Evolutionary conservation across 2,797 vertebrate genomes (phyloP).

Genomic region (Rhinogobio ventralis): DNA sequence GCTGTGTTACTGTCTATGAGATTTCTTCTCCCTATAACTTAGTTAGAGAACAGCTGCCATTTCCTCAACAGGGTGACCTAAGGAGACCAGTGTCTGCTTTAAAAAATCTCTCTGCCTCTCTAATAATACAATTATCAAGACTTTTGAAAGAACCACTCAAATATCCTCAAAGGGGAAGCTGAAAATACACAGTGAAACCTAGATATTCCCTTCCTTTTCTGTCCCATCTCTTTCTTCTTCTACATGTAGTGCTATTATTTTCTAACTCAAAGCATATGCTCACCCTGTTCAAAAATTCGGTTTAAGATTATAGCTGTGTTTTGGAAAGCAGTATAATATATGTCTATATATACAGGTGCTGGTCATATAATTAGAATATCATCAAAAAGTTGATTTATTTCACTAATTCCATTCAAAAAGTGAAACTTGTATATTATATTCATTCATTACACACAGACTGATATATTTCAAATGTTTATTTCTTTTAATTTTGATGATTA

Average conservation of each 20-base stretch:
- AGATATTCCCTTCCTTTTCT: background rate
- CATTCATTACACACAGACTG: too few species aligned
- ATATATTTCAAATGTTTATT: too few species aligned
- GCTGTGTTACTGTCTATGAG: background rate
- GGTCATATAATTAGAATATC: too few species aligned
- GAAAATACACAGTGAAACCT: slow-evolving; percentile 40
- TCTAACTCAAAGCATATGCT: background rate
- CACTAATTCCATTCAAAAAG: too few species aligned
- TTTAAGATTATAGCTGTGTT: background rate
- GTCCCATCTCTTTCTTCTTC: background rate
- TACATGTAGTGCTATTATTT: background rate
- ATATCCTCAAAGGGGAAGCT: slow-evolving; percentile 35
- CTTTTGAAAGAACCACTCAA: background rate
- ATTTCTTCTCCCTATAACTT: slow-evolving; percentile 1
- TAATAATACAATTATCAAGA: slow-evolving; percentile 31
- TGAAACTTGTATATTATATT: too few species aligned
- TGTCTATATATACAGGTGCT: too few species aligned
- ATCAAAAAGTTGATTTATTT: too few species aligned
- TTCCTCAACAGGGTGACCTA: background rate
- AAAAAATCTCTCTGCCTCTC: slow-evolving; percentile 9
- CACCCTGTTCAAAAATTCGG: background rate
- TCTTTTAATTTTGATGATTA: too few species aligned
- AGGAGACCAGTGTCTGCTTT: slow-evolving; percentile 22
- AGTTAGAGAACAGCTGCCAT: slow-evolving; percentile 6
- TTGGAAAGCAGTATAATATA: background rate